Evolutionary conservation across 2,797 vertebrate species (phyloP), one percentile per base, ranked within the genome.

Genomic region (Acipenser oxyrinchus): DNA sequence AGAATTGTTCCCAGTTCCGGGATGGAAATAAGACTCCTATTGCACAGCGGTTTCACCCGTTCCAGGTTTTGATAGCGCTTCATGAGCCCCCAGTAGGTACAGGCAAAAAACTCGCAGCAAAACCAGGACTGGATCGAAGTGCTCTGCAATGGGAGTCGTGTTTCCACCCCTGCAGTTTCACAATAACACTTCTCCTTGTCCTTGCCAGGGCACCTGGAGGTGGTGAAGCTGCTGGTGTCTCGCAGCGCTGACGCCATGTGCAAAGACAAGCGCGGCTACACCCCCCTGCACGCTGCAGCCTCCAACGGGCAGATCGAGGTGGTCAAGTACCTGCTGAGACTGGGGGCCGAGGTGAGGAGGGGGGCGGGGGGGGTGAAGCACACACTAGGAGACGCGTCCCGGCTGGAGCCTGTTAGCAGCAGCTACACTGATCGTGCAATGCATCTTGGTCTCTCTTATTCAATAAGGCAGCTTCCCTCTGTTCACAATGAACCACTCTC

Each of bases 251-350:
- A 97, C 10, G 92, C 93, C 60, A 84, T 86, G 72, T 96, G 93
- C 76, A 94, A 94, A 81, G 96, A 98, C 78, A 94, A 94, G 82
- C 92, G 91, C 74, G 95, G 95, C 73, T 99, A 98, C 77, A 94
- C 94, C 0, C 90, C 97, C 70, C 92, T 98, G 51, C 96, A 98
- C 58, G 94, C 93, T 0, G 95, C 96, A 0, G 93, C 96, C 3
- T 91, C 95, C 75, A 94, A 92, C 8, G 96, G 95, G 71, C 94
- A 98, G 84, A 83, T 96, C 5, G 95, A 96, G 67, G 92, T 96
- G 51, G 92, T 97, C 78, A 92, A 95, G 68, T 92, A 93, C 83
- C 89, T 98, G 48, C 89, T 98, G 76, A 90, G 93, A 77, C 87
- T 93, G 75, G 95, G 95, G 48, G 84, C 93, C 8, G 94, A 98